Conservation (phyloP, 2,797 vertebrate genomes). For the Semotilus atromaculatus region DNA sequence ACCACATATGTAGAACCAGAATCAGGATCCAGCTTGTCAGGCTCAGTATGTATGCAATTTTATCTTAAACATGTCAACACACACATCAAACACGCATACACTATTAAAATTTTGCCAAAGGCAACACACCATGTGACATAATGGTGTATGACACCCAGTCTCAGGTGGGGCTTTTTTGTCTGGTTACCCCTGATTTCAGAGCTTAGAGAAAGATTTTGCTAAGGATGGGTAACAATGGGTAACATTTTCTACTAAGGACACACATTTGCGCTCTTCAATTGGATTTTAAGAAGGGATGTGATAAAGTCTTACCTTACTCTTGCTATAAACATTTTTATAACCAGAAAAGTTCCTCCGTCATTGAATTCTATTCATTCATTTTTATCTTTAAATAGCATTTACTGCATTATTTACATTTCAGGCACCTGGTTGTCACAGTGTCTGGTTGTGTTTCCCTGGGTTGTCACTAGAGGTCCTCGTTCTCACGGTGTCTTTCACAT, state of each 20-base stretch:
- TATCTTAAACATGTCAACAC: conserved; percentile 25
- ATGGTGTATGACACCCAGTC: conserved; percentile 17
- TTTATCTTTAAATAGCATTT: background rate
- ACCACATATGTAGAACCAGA: conserved; percentile 22
- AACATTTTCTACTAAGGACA: background rate
- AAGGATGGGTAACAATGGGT: background rate
- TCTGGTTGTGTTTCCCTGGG: too few species aligned
- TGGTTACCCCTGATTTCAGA: conserved; percentile 6
- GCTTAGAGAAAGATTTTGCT: background rate
- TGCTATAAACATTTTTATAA: background rate
- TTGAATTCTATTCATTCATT: background rate
- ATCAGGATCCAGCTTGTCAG: conserved; percentile 30
- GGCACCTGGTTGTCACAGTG: too few species aligned
- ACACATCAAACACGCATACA: conserved; percentile 1
- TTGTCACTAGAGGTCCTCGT: too few species aligned
- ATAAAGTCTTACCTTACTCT: background rate
- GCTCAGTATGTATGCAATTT: background rate
- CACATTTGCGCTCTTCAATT: background rate
- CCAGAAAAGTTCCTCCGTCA: background rate
- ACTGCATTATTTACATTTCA: background rate
- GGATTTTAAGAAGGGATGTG: background rate
- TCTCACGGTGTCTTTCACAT: too few species aligned
- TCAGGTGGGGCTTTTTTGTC: background rate
- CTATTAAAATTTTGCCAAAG: conserved; percentile 40
- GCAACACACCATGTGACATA: conserved; percentile 17